Percentiles rank a stretch among this genome's conserved stretches.
phyloP scores from a whole-genome alignment of 30 jellyfish, hydroid and myxozoan genomes.

The Euphysa ruthae region DNA sequence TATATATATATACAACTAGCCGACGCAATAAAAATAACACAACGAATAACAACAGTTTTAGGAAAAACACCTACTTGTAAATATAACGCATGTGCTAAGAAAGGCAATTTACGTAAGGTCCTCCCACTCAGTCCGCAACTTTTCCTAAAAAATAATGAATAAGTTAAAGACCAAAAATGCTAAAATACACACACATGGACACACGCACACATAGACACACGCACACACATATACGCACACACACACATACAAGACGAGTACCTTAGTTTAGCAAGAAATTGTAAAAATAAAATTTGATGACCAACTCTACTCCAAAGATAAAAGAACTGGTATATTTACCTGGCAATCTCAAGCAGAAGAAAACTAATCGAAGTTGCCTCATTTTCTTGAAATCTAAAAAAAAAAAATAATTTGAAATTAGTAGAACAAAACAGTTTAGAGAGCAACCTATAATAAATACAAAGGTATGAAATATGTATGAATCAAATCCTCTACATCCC shows the following conservation, averaged over 20 bases:
- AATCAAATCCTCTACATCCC: too few species aligned
- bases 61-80: slow-evolving; percentile 46
- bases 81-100: slow-evolving; percentile 82
- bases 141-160: slow-evolving; percentile 39
- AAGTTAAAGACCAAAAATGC: not conserved
- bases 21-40: too few species aligned
- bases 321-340: slow-evolving; percentile 27
- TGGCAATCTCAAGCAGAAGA: slow-evolving; percentile 57
- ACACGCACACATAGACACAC: too few species aligned
- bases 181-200: too few species aligned
- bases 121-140: slow-evolving; percentile 88
- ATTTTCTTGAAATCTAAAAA: slow-evolving; percentile 66
- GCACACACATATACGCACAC: too few species aligned
- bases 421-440: not conserved
- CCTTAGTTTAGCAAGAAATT: too few species aligned
- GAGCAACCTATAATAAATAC: not conserved
- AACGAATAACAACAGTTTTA: not conserved
- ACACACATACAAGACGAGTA: too few species aligned
- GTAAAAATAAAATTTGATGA: too few species aligned
- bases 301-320: too few species aligned
- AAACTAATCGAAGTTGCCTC: slow-evolving; percentile 85
- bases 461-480: too few species aligned
- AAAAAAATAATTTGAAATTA: not conserved
- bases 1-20: too few species aligned
- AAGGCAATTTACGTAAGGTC: slow-evolving; percentile 82